phyloP scores from a whole-genome alignment of 2,113 vertebrate genomes.

The Taurulus bubalis region DNA sequence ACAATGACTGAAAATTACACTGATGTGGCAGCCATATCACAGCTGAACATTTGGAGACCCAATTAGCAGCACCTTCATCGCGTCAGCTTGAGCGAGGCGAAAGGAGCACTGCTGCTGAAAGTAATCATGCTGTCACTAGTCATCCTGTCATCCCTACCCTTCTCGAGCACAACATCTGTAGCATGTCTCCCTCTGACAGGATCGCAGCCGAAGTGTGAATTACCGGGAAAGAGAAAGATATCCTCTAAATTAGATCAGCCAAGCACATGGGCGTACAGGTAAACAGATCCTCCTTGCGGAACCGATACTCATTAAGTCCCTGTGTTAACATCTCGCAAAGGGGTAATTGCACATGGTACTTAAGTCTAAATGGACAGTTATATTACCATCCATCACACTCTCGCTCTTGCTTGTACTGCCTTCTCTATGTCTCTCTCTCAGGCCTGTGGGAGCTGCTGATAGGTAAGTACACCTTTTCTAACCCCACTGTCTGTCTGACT shows the following conservation, averaged over 20 bases:
- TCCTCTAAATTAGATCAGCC: slow-evolving; percentile 69
- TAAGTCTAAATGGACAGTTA: slow-evolving; percentile 68
- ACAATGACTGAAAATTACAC: slow-evolving; percentile 45
- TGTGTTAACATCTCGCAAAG: slow-evolving; percentile 68
- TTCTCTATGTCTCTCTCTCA: slow-evolving; percentile 1
- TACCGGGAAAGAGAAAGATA: slow-evolving; percentile 60
- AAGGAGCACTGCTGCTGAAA: slow-evolving; percentile 60
- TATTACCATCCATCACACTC: slow-evolving; percentile 60
- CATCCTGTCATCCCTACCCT: slow-evolving; percentile 70
- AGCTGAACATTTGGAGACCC: slow-evolving; percentile 46
- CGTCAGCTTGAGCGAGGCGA: slow-evolving; percentile 55
- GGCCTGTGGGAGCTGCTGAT: slow-evolving; percentile 15
- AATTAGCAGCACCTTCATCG: slow-evolving; percentile 74
- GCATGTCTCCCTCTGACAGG: slow-evolving; percentile 73
- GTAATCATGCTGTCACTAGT: slow-evolving; percentile 79
- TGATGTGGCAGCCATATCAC: slow-evolving; percentile 50
- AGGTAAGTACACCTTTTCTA: slow-evolving; percentile 12
- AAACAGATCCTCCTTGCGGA: slow-evolving; percentile 69
- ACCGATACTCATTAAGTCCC: slow-evolving; percentile 71
- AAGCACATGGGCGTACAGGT: slow-evolving; percentile 68
- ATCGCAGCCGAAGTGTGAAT: slow-evolving; percentile 66
- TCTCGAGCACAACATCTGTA: slow-evolving; percentile 74
- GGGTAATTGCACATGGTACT: slow-evolving; percentile 69
- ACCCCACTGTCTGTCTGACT: slow-evolving; percentile 3
- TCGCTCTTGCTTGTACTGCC: background rate